Percentiles rank a stretch among this genome's conserved stretches.
phyloP scores from a whole-genome alignment of 2,797 vertebrate species.

The Onychomys torridus region DNA sequence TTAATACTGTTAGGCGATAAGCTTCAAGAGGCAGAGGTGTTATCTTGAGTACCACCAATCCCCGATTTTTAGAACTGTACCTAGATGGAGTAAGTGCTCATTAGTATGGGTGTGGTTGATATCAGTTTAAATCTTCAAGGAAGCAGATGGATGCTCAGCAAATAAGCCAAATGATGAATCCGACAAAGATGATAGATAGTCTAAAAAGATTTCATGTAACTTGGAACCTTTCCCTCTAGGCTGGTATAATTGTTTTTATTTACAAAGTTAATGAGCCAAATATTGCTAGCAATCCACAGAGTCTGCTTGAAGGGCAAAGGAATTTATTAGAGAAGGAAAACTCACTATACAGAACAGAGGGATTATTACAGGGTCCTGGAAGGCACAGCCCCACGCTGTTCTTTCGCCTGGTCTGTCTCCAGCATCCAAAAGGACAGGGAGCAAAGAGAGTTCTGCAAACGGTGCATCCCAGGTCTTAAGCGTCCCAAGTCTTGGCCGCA shows the following conservation, averaged over 20 bases:
- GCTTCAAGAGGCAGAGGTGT: neutral
- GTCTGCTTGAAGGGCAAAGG: no score
- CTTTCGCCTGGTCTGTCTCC: no score
- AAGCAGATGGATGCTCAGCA: slow-evolving; percentile 10
- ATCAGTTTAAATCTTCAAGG: slow-evolving; percentile 8
- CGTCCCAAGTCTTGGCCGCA: no score
- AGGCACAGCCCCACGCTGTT: no score
- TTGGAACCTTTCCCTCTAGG: neutral
- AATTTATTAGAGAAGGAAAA: no score
- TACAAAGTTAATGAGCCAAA: neutral
- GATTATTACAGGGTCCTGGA: no score
- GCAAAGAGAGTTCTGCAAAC: no score
- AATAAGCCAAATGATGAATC: neutral
- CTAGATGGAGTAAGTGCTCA: neutral
- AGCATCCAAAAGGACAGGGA: no score
- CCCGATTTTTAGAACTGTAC: neutral
- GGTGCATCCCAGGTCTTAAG: no score
- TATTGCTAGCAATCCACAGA: no score
- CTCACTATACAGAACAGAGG: no score
- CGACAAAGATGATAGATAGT: neutral
- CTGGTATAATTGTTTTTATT: neutral
- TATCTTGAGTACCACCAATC: neutral
- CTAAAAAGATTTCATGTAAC: slow-evolving; percentile 29
- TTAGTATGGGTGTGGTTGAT: neutral
- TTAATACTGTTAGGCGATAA: neutral